phyloP scores from a whole-genome alignment of 2,888 invertebrate genomes.

The Isoperla grammatica region DNA sequence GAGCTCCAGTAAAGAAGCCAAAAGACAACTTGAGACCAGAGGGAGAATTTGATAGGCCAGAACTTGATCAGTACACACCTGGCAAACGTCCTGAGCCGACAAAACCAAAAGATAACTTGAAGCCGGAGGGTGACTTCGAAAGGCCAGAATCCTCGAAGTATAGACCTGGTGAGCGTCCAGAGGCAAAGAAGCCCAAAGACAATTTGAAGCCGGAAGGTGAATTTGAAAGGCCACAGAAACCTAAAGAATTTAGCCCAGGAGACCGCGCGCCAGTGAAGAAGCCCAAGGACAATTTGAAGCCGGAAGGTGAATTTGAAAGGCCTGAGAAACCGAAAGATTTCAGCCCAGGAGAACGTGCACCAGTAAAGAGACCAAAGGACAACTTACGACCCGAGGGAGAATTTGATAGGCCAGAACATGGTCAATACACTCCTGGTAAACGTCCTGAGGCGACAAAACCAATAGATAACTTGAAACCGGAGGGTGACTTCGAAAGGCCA shows the following conservation, averaged over 20 bases:
- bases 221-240: slow-evolving; percentile 48
- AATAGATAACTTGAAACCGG: slow-evolving; percentile 37
- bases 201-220: slow-evolving; percentile 46
- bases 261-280: slow-evolving; percentile 23
- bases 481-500: slow-evolving; percentile 38
- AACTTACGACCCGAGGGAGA: slow-evolving; percentile 34
- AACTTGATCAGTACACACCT: slow-evolving; percentile 31
- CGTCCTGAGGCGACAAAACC: slow-evolving; percentile 19
- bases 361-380: slow-evolving; percentile 16
- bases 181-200: slow-evolving; percentile 36
- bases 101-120: slow-evolving; percentile 53
- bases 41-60: slow-evolving; percentile 41
- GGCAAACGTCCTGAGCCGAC: slow-evolving; percentile 41
- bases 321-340: slow-evolving; percentile 41
- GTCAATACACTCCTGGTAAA: slow-evolving; percentile 29
- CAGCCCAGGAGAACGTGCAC: slow-evolving; percentile 11
- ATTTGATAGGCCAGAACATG: slow-evolving; percentile 30
- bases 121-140: slow-evolving; percentile 50
- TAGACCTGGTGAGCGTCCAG: slow-evolving; percentile 7
- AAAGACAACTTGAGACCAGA: slow-evolving; percentile 49
- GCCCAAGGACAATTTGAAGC: slow-evolving; percentile 34
- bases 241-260: slow-evolving; percentile 21
- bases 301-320: slow-evolving; percentile 42
- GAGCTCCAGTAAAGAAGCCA: slow-evolving; percentile 45
- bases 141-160: slow-evolving; percentile 56